Percentiles rank a stretch among this genome's conserved stretches.
phyloP scores from a whole-genome alignment of 2,113 vertebrate species.

The Gallinago media region DNA sequence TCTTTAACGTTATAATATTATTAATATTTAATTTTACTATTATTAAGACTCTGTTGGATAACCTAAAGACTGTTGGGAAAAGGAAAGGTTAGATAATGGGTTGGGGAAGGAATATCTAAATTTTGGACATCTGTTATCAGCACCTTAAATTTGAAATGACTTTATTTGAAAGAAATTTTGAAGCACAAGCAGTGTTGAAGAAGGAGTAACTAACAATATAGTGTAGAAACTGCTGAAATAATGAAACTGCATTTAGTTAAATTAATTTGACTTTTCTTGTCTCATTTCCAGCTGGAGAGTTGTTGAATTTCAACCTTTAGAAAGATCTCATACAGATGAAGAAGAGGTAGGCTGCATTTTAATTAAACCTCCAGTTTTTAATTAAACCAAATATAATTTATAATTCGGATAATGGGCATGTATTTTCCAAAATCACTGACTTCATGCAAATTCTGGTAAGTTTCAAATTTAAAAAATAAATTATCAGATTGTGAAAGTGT shows the following conservation, averaged over 20 bases:
- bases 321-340: conserved; percentile 55
- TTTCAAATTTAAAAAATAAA: not conserved
- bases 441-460: not conserved
- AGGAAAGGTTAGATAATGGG: not conserved
- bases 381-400: not conserved
- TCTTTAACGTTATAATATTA: not conserved
- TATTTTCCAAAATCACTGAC: not conserved
- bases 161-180: not conserved
- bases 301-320: conserved; percentile 74
- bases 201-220: not conserved
- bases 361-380: not conserved
- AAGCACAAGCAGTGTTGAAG: not conserved
- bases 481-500: not conserved
- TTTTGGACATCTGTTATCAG: not conserved
- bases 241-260: not conserved
- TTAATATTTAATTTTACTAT: not conserved
- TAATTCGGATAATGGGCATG: not conserved
- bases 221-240: not conserved
- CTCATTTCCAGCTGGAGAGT: conserved; percentile 84
- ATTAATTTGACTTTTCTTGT: conserved; percentile 16
- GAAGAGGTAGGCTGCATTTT: conserved; percentile 78
- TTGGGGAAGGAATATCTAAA: not conserved
- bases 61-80: not conserved
- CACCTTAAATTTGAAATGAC: not conserved
- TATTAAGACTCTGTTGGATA: not conserved